Conservation (phyloP, 2,113 vertebrate species). For the Brevimyrus niger region DNA sequence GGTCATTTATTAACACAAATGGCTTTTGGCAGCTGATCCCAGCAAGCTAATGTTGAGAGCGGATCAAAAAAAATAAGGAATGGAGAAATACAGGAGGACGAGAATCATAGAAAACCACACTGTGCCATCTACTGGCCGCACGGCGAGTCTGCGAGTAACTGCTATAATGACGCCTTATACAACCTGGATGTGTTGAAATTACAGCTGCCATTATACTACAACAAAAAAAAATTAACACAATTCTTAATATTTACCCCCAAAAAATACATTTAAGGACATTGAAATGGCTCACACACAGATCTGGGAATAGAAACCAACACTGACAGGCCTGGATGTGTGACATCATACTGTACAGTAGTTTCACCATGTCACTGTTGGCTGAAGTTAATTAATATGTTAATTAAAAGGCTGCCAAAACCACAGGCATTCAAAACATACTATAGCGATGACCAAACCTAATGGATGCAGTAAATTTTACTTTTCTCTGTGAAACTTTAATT, state of each 20-base stretch:
- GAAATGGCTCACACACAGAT: neutral
- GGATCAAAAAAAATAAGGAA: neutral
- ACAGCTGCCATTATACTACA: neutral
- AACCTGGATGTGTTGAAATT: neutral
- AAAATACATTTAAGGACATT: neutral
- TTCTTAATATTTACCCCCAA: neutral
- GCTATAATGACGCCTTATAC: neutral
- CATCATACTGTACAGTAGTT: no score
- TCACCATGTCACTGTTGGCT: neutral
- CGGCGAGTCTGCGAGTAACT: neutral
- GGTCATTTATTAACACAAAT: conserved; percentile 35
- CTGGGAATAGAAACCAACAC: neutral
- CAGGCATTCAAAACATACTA: neutral
- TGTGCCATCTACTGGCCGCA: conserved; percentile 32
- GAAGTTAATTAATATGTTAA: neutral
- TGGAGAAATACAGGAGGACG: neutral
- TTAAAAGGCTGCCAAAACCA: neutral
- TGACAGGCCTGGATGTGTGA: neutral
- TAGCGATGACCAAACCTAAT: neutral
- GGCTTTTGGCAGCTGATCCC: conserved; percentile 29
- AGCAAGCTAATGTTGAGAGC: conserved; percentile 28
- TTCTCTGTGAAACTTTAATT: neutral
- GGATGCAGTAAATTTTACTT: neutral
- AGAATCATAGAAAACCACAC: conserved; percentile 17
- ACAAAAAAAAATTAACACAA: neutral